Evolutionary conservation across 2,888 invertebrate species (phyloP).

Genomic region (Cosmorhoe ocellata): DNA sequence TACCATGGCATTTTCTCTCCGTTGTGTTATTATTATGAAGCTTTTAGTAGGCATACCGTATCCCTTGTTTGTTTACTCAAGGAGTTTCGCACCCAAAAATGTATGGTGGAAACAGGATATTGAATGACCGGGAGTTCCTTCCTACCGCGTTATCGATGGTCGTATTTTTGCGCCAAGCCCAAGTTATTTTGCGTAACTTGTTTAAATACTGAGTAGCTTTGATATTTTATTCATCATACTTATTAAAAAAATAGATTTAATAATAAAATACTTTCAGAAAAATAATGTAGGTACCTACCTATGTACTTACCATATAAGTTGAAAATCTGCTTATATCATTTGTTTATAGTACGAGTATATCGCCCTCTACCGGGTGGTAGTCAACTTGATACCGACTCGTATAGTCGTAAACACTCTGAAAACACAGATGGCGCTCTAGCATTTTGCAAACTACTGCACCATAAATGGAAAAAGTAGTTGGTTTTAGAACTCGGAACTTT

Average conservation of each 20-base stretch:
- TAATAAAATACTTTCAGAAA: no score
- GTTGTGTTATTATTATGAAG: conserved; percentile 30
- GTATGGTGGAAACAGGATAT: conserved; percentile 29
- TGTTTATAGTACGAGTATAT: no score
- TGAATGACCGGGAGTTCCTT: conserved; percentile 24
- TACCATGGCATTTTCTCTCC: conserved; percentile 27
- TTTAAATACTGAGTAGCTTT: not conserved
- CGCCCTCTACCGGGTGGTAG: conserved; percentile 25
- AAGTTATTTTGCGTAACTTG: not conserved
- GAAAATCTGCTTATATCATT: no score
- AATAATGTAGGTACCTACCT: no score
- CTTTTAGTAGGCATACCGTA: conserved; percentile 28
- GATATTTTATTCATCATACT: no score
- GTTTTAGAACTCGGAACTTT: not conserved
- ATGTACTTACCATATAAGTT: no score
- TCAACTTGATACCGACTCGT: not conserved
- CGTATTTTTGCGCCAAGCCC: not conserved
- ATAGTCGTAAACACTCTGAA: not conserved
- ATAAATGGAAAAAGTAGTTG: no score
- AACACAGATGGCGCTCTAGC: conserved; percentile 17
- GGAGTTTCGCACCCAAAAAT: conserved; percentile 23
- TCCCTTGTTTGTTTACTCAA: conserved; percentile 20
- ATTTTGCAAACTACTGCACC: no score
- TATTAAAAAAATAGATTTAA: no score
- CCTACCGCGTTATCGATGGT: conserved; percentile 14